Conservation (phyloP, 2,113 vertebrate species). For the Ranitomeya variabilis region DNA sequence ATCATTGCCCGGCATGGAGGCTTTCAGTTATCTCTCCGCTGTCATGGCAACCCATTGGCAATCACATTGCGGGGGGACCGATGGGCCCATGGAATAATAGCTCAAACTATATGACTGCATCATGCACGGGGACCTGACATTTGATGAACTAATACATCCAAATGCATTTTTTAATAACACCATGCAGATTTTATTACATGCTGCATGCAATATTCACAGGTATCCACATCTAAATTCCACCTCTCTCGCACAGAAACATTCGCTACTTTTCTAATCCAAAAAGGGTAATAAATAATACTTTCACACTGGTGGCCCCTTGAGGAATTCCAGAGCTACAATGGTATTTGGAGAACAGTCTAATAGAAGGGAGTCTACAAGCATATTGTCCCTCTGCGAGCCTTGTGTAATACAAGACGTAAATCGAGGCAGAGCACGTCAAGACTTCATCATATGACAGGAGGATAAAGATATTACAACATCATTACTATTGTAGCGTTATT, state of each 20-base stretch:
- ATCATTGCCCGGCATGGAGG: no score
- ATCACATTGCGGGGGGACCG: no score
- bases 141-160: no score
- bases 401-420: conserved; percentile 6
- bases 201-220: background rate
- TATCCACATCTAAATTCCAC: background rate
- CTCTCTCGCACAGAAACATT: background rate
- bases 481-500: background rate
- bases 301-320: conserved; percentile 41
- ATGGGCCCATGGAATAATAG: no score
- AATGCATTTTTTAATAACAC: background rate
- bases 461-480: background rate
- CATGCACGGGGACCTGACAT: no score
- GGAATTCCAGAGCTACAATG: conserved; percentile 39
- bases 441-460: background rate
- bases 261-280: background rate
- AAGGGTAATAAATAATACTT: conserved; percentile 53
- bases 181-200: background rate
- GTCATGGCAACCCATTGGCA: no score
- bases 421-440: background rate
- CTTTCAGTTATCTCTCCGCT: no score
- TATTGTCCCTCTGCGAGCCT: background rate
- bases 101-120: no score
- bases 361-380: background rate
- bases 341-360: conserved; percentile 37